A percentile compares a stretch with the other conserved stretches of the same genome.
These are phyloP conservation scores for Octopus sinensis DNA, from an alignment of 1,140 invertebrate genomes.

Conservation along the genomic window DNA sequence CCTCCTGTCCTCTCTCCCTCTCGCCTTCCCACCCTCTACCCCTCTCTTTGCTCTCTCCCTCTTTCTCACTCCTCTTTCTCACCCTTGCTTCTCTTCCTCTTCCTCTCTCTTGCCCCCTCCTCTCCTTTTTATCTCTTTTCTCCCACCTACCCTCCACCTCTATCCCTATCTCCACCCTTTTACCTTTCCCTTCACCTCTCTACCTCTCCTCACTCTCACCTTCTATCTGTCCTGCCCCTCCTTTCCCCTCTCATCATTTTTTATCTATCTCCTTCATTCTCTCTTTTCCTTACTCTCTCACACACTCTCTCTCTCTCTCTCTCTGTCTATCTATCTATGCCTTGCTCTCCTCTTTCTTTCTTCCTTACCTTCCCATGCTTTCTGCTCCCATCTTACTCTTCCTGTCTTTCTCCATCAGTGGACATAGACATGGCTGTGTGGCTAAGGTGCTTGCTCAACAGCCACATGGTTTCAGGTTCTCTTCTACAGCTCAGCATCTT, in stretches of 20 bases:
- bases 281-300: background rate
- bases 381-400: background rate
- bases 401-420: too few species aligned
- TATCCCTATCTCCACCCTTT: constrained; percentile 12
- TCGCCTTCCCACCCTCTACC: too few species aligned
- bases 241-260: constrained; percentile 1
- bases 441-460: too few species aligned
- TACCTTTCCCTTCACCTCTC: constrained; percentile 14
- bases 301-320: background rate
- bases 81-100: constrained; percentile 17
- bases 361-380: background rate
- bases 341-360: background rate
- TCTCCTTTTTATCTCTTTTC: background rate
- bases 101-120: background rate
- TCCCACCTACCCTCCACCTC: background rate
- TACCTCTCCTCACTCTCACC: background rate
- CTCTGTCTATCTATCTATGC: background rate
- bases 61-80: constrained; percentile 14
- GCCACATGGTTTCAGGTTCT: too few species aligned
- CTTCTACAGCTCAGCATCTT: too few species aligned
- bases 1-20: too few species aligned
- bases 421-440: too few species aligned
- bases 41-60: constrained; percentile 3
- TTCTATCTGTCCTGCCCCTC: constrained; percentile 8
- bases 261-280: background rate